phyloP scores from a whole-genome alignment of 1,140 invertebrate genomes.

The Nautilus pompilius region DNA sequence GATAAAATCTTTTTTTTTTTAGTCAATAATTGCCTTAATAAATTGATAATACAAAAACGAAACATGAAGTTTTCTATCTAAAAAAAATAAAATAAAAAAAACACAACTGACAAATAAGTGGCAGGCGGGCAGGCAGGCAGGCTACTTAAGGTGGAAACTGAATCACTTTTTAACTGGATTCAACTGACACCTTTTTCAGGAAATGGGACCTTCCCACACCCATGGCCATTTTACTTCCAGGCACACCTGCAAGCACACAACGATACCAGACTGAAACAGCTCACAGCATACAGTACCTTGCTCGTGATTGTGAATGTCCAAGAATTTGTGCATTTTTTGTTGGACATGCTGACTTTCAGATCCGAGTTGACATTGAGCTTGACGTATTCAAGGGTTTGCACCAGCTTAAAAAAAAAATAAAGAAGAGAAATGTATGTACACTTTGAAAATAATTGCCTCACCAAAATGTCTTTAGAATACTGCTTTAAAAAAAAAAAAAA shows the following conservation, averaged over 20 bases:
- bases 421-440: background rate
- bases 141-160: too few relatives aligned
- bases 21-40: too few relatives aligned
- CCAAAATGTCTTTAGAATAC: too few relatives aligned
- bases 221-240: too few relatives aligned
- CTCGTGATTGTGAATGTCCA: slow-evolving; percentile 66
- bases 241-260: background rate
- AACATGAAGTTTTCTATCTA: background rate
- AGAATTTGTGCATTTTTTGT: slow-evolving; percentile 65
- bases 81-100: too few relatives aligned
- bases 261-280: background rate
- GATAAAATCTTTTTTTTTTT: too few relatives aligned
- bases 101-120: too few relatives aligned
- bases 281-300: slow-evolving; percentile 34
- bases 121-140: too few relatives aligned
- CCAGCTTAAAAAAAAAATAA: slow-evolving; percentile 34
- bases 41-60: background rate
- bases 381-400: slow-evolving; percentile 59
- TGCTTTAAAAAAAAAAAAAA: too few relatives aligned
- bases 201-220: too few relatives aligned
- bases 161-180: too few relatives aligned
- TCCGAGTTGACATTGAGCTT: slow-evolving; percentile 64
- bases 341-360: slow-evolving; percentile 64
- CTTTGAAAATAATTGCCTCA: too few relatives aligned
- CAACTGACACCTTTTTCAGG: background rate